Conservation (phyloP, 2,113 vertebrate genomes). For the Rhombomys opimus region DNA sequence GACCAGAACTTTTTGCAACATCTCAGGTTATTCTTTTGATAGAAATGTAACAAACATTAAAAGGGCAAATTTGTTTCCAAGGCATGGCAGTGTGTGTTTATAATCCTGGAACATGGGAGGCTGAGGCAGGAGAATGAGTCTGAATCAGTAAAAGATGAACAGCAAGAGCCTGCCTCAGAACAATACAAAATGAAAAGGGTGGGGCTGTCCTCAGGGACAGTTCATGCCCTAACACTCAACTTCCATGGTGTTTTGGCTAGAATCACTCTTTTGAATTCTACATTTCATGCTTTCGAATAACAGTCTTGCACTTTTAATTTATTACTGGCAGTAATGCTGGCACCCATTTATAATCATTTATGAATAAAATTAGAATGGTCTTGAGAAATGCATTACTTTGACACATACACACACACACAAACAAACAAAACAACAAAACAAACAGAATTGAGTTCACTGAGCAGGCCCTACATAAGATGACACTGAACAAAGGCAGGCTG, state of each 20-base stretch:
- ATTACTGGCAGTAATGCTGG: conserved; percentile 50
- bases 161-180: background rate
- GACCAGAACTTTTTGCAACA: conserved; percentile 1
- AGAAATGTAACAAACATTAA: conserved; percentile 9
- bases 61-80: conserved; percentile 37
- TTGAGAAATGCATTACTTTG: conserved; percentile 17
- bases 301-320: conserved; percentile 33
- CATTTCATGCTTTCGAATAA: conserved; percentile 47
- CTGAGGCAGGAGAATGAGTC: background rate
- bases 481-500: conserved; percentile 41
- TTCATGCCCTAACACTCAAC: background rate
- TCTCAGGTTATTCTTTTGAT: conserved; percentile 16
- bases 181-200: background rate
- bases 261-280: conserved; percentile 33
- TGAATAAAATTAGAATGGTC: conserved; percentile 50
- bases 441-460: background rate
- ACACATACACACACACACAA: background rate
- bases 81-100: background rate
- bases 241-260: background rate
- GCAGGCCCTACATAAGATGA: background rate
- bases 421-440: background rate
- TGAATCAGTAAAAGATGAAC: background rate
- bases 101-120: background rate
- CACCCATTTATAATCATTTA: conserved; percentile 50
- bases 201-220: background rate